Evolutionary conservation across 2,113 vertebrate genomes (phyloP).

Genomic region (Pteronura brasiliensis): DNA sequence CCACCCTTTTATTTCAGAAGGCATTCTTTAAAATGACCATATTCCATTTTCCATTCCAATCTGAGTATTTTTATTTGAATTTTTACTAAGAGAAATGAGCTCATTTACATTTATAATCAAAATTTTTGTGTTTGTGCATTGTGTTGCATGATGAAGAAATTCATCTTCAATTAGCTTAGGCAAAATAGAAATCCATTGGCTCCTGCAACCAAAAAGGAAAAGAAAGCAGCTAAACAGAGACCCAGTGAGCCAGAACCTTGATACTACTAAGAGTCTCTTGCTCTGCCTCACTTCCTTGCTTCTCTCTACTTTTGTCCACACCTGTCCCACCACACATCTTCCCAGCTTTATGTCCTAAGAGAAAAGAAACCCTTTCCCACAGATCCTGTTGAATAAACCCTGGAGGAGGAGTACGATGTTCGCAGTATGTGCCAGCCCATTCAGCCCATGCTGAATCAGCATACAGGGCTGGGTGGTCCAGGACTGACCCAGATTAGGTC

Average conservation of each 20-base stretch:
- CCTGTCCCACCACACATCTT: not conserved
- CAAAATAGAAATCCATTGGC: not conserved
- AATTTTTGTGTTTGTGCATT: not conserved
- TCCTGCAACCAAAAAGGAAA: not conserved
- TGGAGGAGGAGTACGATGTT: not conserved
- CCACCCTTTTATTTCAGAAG: not conserved
- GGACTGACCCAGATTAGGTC: not conserved
- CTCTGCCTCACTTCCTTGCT: not conserved
- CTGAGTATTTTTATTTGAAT: conserved; percentile 37
- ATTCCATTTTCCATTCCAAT: conserved; percentile 35
- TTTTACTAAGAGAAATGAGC: conserved; percentile 2
- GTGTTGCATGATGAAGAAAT: not conserved
- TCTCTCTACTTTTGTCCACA: not conserved
- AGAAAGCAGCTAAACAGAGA: not conserved
- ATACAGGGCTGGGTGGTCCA: not conserved
- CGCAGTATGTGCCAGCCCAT: not conserved
- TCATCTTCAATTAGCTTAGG: not conserved
- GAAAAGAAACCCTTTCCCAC: not conserved
- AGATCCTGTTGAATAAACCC: not conserved
- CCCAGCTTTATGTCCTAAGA: not conserved
- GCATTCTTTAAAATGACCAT: not conserved
- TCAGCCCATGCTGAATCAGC: not conserved
- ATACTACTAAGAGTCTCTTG: not conserved
- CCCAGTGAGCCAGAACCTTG: not conserved
- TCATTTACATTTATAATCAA: not conserved